Percentiles rank a stretch among this genome's conserved stretches.
Evolutionary conservation across 1,140 invertebrate genomes (phyloP).

Genomic region (Lethrus apterus): DNA sequence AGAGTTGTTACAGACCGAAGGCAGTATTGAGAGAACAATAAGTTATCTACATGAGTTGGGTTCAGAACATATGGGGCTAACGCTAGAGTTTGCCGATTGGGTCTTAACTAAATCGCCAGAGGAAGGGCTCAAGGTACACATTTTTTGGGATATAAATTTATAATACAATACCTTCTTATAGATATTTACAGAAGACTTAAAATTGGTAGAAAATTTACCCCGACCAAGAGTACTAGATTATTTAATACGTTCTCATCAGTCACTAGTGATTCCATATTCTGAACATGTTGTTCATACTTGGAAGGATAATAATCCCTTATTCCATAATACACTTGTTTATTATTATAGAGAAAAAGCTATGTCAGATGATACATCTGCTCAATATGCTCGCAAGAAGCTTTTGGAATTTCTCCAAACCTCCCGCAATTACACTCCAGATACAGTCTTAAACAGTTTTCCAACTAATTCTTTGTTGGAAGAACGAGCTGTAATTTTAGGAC

Average conservation of each 20-base stretch:
- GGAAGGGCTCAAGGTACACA: slow-evolving; percentile 66
- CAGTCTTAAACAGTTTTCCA: slow-evolving; percentile 82
- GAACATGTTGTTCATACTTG: slow-evolving; percentile 89
- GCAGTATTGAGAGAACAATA: slow-evolving; percentile 76
- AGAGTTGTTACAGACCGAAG: slow-evolving; percentile 72
- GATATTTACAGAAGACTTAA: slow-evolving; percentile 89
- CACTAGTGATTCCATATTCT: slow-evolving; percentile 83
- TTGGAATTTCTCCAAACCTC: slow-evolving; percentile 80
- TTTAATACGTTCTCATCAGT: slow-evolving; percentile 70
- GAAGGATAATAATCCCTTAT: slow-evolving; percentile 76
- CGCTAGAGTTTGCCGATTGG: slow-evolving; percentile 93
- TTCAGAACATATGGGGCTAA: slow-evolving; percentile 77
- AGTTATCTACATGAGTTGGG: slow-evolving; percentile 88
- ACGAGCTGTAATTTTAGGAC: slow-evolving; percentile 83
- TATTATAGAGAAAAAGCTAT: slow-evolving; percentile 68
- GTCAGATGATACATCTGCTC: slow-evolving; percentile 48
- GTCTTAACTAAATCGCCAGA: slow-evolving; percentile 79
- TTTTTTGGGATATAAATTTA: slow-evolving; percentile 11
- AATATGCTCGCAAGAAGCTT: slow-evolving; percentile 67
- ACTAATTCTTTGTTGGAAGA: slow-evolving; percentile 83
- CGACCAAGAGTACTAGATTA: slow-evolving; percentile 84
- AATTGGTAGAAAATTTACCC: slow-evolving; percentile 83
- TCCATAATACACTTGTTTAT: slow-evolving; percentile 86
- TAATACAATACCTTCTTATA: slow-evolving; percentile 4
- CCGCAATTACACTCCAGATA: slow-evolving; percentile 75